Percentiles rank a stretch among this genome's conserved stretches.
Evolutionary conservation across 2,888 invertebrate genomes (phyloP).

Genomic region (Rhagonycha lutea): DNA sequence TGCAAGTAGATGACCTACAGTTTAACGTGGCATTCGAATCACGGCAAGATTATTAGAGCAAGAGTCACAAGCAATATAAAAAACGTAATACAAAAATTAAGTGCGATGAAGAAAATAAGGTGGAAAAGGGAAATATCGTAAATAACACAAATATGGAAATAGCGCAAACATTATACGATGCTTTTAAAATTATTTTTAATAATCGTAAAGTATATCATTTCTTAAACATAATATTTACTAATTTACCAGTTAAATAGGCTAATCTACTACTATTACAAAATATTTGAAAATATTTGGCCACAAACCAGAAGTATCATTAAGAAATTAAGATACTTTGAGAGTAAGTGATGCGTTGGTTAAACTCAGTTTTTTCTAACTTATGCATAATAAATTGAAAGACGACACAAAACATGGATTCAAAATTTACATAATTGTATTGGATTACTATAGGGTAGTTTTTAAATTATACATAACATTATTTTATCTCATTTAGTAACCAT

Average conservation of each 20-base stretch:
- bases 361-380: not conserved
- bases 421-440: not conserved
- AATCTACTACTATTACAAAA: not conserved
- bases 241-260: not conserved
- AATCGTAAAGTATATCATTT: not conserved
- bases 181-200: not conserved
- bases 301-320: constrained; percentile 1
- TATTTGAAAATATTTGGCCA: not conserved
- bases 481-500: not conserved
- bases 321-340: not conserved
- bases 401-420: not conserved
- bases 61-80: too few relatives aligned
- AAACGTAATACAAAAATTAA: too few relatives aligned
- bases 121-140: not conserved
- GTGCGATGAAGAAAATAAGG: too few relatives aligned
- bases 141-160: not conserved
- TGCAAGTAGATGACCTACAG: too few relatives aligned
- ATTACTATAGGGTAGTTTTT: not conserved
- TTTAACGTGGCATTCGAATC: too few relatives aligned
- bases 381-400: not conserved
- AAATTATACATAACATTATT: not conserved
- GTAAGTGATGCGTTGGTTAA: not conserved
- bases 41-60: too few relatives aligned
- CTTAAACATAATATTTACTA: not conserved
- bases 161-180: not conserved